Evolutionary conservation across 53 echinoderm and acorn worm genomes (phyloP).

Genomic region (Mesocentrotus franciscanus): DNA sequence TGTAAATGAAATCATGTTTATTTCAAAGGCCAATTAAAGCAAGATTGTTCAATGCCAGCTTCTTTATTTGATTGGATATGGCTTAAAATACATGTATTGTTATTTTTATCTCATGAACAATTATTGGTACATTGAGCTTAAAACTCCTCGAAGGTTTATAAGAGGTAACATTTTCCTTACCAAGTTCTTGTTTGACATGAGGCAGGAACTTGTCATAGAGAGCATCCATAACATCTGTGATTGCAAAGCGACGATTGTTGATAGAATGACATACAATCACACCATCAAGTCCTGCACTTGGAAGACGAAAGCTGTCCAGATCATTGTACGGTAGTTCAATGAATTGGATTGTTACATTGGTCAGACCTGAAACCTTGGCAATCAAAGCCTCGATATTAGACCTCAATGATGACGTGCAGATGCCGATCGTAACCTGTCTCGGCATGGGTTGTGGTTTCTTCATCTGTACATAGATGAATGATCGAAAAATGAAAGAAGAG

Average conservation of each 20-base stretch:
- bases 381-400: slow-evolving; percentile 15
- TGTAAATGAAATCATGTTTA: too few relatives aligned
- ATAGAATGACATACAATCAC: slow-evolving; percentile 56
- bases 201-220: slow-evolving; percentile 57
- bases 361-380: background rate
- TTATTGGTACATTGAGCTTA: background rate
- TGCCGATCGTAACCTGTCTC: background rate
- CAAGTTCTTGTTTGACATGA: background rate
- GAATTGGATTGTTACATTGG: background rate
- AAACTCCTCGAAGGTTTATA: background rate
- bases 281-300: slow-evolving; percentile 9
- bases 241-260: slow-evolving; percentile 49
- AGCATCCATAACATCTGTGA: slow-evolving; percentile 51
- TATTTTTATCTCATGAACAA: background rate
- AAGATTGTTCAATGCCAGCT: background rate
- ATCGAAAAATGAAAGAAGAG: background rate
- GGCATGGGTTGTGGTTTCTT: background rate
- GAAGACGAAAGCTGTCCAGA: slow-evolving; percentile 28
- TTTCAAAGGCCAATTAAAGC: background rate
- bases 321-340: slow-evolving; percentile 54
- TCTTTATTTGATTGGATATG: background rate
- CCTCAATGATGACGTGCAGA: slow-evolving; percentile 24
- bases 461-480: background rate
- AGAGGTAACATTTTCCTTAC: background rate
- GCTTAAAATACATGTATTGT: background rate